Conservation (phyloP, 2,888 invertebrate genomes). For the Amphipoea lucens region DNA sequence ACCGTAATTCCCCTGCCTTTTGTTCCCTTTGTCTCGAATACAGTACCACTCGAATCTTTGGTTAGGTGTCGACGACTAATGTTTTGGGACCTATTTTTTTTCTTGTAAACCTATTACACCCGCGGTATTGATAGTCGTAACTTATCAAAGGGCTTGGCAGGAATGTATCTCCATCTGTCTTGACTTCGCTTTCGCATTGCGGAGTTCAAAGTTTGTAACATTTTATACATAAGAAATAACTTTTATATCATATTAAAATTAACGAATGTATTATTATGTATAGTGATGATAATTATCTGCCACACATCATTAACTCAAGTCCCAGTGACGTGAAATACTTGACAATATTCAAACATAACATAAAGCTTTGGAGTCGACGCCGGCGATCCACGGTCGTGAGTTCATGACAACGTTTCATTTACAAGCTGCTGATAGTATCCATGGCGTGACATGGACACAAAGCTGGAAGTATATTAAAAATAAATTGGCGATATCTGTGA, state of each 20-base stretch:
- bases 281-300: constrained; percentile 22
- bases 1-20: constrained; percentile 79
- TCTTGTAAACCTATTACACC: constrained; percentile 27
- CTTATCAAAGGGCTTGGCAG: background rate
- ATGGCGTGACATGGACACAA: constrained; percentile 33
- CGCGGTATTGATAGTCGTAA: background rate
- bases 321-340: constrained; percentile 18
- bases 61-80: constrained; percentile 68
- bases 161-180: background rate
- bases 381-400: background rate
- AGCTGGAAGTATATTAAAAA: constrained; percentile 57
- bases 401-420: constrained; percentile 22
- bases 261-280: background rate
- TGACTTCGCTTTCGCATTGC: constrained; percentile 29
- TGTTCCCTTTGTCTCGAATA: constrained; percentile 78
- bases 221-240: background rate
- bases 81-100: constrained; percentile 59
- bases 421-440: constrained; percentile 25
- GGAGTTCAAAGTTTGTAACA: background rate
- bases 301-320: constrained; percentile 23
- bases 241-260: background rate
- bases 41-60: constrained; percentile 69
- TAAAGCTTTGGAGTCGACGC: background rate
- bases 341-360: constrained; percentile 35
- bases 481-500: constrained; percentile 64